Base-by-base conservation (phyloP, 2,888 invertebrate genomes). In the Lithophane semibrunnea region DNA sequence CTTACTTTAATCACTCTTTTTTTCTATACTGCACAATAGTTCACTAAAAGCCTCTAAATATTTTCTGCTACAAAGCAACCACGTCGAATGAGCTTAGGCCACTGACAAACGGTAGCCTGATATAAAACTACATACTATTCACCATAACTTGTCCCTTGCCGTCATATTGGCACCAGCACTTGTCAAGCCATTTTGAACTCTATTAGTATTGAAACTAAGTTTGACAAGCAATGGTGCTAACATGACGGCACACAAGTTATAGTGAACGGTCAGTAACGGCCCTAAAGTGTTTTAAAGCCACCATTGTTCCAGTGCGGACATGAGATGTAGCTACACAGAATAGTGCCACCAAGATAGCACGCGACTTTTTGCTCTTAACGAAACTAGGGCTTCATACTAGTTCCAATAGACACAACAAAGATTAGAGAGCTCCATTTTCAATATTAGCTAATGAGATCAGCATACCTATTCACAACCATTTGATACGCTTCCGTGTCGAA, bases 381-480 rank as follows among this genome's bases (percentile, higher is more conserved):
- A 49, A 49, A 18, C 37, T 10, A n/a, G n/a, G 5, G 58, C 47
- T 49, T 60, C 3, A 42, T 49, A 78, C 24, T 60, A 24, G n/a
- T 69, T 60, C 10, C 8, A n/a, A 42, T 77, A 12, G 29, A 18
- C 8, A 44, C 29, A 69, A 52, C 9, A 54, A 47, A 67, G 47
- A 68, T 7, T 18, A 52, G 21, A 70, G n/a, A n/a, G 16, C 42
- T 60, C 8, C 21, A 37, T 60, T 69, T 69, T 29, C 69, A 54
- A 79, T 79, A 42, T 9, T 71, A 18, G 4, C 8, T 42, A 60
- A 29, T 72, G 58, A 76, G 79, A 76, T 76, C 79, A 61, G 54
- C 29, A 52, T 29, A 29, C 9, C 13, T 67, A 52, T 67, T 67
- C 21, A 52, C 29, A 67, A 52, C 1, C 13, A 29, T 52, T 67